Conservation (phyloP, 1,140 invertebrate species). For the Hesperophylax magnus region DNA sequence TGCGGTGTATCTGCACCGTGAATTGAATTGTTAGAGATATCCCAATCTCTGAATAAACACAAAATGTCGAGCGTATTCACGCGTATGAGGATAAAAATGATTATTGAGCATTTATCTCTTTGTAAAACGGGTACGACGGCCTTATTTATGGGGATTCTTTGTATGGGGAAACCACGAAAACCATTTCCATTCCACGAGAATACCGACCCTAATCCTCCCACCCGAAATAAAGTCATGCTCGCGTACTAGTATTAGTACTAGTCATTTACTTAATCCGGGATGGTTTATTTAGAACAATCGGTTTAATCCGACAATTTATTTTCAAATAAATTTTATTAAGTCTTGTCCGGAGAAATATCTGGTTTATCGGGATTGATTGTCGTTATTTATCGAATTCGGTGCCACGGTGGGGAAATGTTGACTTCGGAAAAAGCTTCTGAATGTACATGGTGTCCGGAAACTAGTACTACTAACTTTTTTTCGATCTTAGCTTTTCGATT, state of each 20-base stretch:
- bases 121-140: slow-evolving; percentile 3
- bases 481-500: no score
- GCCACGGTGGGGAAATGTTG: no score
- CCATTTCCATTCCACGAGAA: neutral
- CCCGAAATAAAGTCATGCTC: slow-evolving; percentile 7
- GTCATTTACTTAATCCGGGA: neutral
- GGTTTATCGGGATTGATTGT: no score
- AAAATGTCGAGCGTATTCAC: neutral
- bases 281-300: neutral
- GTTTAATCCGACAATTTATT: neutral
- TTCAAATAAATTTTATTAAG: neutral
- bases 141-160: slow-evolving; percentile 20
- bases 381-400: no score
- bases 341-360: no score
- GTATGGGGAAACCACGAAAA: neutral
- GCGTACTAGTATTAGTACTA: neutral
- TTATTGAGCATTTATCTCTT: neutral
- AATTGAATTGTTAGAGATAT: no score
- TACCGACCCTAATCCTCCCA: neutral
- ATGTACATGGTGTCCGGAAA: no score
- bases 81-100: neutral
- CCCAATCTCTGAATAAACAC: neutral
- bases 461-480: no score
- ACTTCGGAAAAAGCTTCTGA: no score
- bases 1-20: no score